Conservation (phyloP, 2,888 invertebrate species). For the Sabatieria punctata region DNA sequence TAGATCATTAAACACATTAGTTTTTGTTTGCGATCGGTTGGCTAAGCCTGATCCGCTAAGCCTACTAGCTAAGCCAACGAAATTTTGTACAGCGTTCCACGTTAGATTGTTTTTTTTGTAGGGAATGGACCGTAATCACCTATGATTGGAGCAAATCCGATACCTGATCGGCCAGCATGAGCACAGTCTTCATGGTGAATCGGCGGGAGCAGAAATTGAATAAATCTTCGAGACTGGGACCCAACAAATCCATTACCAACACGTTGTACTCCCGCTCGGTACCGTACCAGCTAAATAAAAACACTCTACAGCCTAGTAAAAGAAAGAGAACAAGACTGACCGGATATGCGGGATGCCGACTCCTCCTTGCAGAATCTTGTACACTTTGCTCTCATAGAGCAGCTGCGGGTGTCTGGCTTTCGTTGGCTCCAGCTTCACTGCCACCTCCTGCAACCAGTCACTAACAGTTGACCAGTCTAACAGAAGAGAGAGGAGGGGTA, state of each 20-base stretch:
- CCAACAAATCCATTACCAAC: conserved; percentile 95
- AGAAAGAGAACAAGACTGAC: conserved; percentile 13
- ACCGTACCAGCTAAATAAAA: conserved; percentile 53
- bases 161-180: conserved; percentile 98
- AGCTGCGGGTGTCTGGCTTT: conserved; percentile 41
- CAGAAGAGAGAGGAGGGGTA: too few species aligned
- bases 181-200: conserved; percentile 98
- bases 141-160: too few species aligned
- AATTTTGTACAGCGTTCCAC: too few species aligned
- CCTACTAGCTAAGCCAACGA: too few species aligned
- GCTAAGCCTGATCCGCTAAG: too few species aligned
- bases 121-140: too few species aligned
- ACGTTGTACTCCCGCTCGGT: conserved; percentile 93
- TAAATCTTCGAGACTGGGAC: conserved; percentile 90
- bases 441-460: conserved; percentile 38
- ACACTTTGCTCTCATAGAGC: conserved; percentile 40
- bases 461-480: too few species aligned
- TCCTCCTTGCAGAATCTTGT: conserved; percentile 40
- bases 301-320: conserved; percentile 5
- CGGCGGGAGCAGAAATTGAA: conserved; percentile 98
- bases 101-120: too few species aligned
- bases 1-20: too few species aligned
- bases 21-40: too few species aligned
- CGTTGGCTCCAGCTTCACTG: conserved; percentile 39
- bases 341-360: conserved; percentile 36